Percentiles rank a stretch among this genome's conserved stretches.
These are phyloP conservation scores for Psococerastis gibbosa DNA, from an alignment of 2,888 invertebrate genomes.

Conservation along the genomic window DNA sequence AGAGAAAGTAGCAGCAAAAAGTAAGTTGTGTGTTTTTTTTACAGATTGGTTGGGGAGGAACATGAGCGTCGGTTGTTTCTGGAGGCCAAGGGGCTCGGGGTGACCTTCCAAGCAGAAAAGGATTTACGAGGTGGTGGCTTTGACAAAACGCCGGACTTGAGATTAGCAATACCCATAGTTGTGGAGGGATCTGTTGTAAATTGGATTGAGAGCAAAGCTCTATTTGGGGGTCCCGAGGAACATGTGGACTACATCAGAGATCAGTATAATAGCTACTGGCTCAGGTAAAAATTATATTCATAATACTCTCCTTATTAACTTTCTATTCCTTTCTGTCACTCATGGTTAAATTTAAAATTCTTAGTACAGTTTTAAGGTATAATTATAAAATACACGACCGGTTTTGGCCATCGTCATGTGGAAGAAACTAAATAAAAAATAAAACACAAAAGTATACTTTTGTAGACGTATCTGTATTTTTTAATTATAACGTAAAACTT, in stretches of 20 bases:
- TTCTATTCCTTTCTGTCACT: no score
- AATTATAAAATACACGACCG: no score
- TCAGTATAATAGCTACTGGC: conserved; percentile 78
- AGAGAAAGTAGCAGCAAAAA: no score
- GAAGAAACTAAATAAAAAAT: no score
- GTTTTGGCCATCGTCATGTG: no score
- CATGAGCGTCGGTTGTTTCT: conserved; percentile 59
- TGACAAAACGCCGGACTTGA: conserved; percentile 90
- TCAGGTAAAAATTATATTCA: no score
- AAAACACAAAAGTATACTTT: no score
- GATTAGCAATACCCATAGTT: conserved; percentile 72
- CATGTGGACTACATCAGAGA: conserved; percentile 66
- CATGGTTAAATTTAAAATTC: no score
- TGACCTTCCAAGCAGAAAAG: conserved; percentile 55
- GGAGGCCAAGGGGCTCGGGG: conserved; percentile 35
- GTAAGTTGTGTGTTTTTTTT: conserved; percentile 16
- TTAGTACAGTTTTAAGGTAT: no score
- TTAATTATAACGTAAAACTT: no score
- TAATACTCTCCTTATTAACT: no score
- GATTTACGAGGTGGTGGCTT: conserved; percentile 64
- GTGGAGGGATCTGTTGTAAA: conserved; percentile 70
- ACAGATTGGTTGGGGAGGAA: conserved; percentile 61
- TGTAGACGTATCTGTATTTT: no score
- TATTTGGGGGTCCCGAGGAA: conserved; percentile 71
- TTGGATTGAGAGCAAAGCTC: conserved; percentile 93